Evolutionary conservation across 2,797 vertebrate genomes (phyloP), one percentile per base, ranked within the genome.

Genomic region (Toxotes lorentzi): DNA sequence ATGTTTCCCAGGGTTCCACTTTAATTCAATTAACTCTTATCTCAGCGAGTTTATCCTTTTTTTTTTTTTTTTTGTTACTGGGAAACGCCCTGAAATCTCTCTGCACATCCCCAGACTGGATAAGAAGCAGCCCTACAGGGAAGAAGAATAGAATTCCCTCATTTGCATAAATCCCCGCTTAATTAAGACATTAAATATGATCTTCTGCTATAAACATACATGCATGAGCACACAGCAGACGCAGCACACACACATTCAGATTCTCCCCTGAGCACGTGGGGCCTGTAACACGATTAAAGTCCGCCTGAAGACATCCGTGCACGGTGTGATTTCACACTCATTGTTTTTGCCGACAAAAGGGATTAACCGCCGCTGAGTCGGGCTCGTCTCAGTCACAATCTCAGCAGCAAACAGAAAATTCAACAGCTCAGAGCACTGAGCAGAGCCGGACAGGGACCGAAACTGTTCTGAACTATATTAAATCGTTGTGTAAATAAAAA

Each of bases 101-200:
- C 41, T 21, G 13, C 65, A 74, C 66, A 56, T 71, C 60, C 50
- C 21, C 47, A 70, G 53, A 87, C 57, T 43, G 48, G 43, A 85
- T 70, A 56, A 70, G 74, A 80, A 88, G 34, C 61, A 50, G 59
- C 78, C 77, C 87, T 56, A 7, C 30, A 79, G 86, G 81, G 75
- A 76, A 70, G 73, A 34, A 43, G 59, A 76, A 81, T 43, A 82
- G 64, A 82, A 79, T 78, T 40, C 56, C 53, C 70, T 83, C 23
- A 88, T 94, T 93, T 91, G 79, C 88, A 92, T 92, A 84, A 90
- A 92, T 86, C 66, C 59, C 40, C 70, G 61, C 73, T 80, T 93
- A 93, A 94, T 94, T 92, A 92, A 92, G 88, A 93, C 86, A 86
- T 92, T 91, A 89, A 91, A 91, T 83, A 84, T 79, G 82, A 88